A percentile compares a stretch with the other conserved stretches of the same genome.
These are phyloP conservation scores for Hippocampus guttulatus DNA, from an alignment of 2,113 vertebrate species.

Conservation along the genomic window DNA sequence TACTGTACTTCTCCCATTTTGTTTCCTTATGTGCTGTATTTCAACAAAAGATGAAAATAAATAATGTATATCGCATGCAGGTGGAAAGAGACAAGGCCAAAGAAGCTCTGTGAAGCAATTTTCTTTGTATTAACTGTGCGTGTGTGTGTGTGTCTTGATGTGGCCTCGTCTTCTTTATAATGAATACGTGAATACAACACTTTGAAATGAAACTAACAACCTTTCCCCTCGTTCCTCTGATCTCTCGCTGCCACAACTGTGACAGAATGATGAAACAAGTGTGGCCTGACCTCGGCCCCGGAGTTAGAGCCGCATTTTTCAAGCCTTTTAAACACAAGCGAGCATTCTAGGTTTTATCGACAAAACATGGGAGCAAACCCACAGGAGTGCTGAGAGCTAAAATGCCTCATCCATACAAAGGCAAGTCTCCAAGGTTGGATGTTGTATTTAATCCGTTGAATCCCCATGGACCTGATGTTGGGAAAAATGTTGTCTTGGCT, in stretches of 20 bases:
- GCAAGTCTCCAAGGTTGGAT: slow-evolving; percentile 53
- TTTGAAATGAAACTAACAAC: slow-evolving; percentile 14
- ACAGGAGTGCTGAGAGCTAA: slow-evolving; percentile 29
- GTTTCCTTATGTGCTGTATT: too few relatives aligned
- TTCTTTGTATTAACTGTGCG: not conserved
- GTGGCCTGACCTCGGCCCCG: slow-evolving; percentile 34
- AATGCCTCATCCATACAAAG: slow-evolving; percentile 39
- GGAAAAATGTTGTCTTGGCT: slow-evolving; percentile 55
- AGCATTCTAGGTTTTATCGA: slow-evolving; percentile 35
- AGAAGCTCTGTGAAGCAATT: too few relatives aligned
- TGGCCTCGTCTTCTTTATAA: not conserved
- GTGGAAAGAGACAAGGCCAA: too few relatives aligned
- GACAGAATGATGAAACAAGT: slow-evolving; percentile 19
- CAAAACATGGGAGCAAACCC: slow-evolving; percentile 25
- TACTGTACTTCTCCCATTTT: too few relatives aligned
- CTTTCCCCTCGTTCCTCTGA: slow-evolving; percentile 3
- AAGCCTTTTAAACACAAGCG: slow-evolving; percentile 43
- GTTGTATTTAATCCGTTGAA: slow-evolving; percentile 55
- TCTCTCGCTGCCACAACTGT: not conserved
- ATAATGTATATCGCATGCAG: too few relatives aligned
- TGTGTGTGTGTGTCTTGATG: not conserved
- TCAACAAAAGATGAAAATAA: too few relatives aligned
- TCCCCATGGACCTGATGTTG: slow-evolving; percentile 40
- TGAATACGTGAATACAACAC: not conserved
- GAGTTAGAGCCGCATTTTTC: slow-evolving; percentile 17